Evolutionary conservation across 2,797 vertebrate species (phyloP).

Genomic region (Leuciscus waleckii): DNA sequence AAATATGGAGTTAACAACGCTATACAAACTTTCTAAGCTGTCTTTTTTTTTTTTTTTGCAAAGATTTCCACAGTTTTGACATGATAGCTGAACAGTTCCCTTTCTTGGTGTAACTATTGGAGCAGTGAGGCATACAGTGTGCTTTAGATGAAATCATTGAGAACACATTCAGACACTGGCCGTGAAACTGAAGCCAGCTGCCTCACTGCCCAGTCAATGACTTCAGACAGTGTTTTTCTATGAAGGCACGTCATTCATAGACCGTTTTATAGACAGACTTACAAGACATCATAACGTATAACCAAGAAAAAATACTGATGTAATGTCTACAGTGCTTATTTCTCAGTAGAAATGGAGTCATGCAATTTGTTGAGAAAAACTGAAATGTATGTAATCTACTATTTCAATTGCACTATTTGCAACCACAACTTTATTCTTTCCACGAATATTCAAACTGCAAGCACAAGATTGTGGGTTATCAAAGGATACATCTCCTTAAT

Average conservation of each 20-base stretch:
- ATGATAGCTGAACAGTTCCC: background rate
- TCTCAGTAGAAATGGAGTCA: background rate
- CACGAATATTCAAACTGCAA: background rate
- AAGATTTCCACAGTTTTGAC: background rate
- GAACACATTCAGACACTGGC: background rate
- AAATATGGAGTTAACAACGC: background rate
- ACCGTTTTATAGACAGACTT: conserved; percentile 6
- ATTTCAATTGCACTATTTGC: background rate
- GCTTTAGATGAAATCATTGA: background rate
- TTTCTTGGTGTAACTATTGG: conserved; percentile 11
- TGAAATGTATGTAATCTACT: background rate
- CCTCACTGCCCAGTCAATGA: background rate
- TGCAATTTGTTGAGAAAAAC: background rate
- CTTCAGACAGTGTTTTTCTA: background rate
- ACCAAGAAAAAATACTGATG: background rate
- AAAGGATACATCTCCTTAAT: background rate
- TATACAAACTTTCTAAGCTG: background rate
- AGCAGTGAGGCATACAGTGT: background rate
- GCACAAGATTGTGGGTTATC: background rate
- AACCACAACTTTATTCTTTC: background rate
- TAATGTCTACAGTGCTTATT: background rate
- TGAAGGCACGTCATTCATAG: background rate
- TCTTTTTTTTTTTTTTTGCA: background rate
- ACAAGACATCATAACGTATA: background rate
- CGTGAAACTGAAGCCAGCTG: background rate